phyloP scores from a whole-genome alignment of 2,797 vertebrate genomes.

The Parauchenoglanis punctatus region DNA sequence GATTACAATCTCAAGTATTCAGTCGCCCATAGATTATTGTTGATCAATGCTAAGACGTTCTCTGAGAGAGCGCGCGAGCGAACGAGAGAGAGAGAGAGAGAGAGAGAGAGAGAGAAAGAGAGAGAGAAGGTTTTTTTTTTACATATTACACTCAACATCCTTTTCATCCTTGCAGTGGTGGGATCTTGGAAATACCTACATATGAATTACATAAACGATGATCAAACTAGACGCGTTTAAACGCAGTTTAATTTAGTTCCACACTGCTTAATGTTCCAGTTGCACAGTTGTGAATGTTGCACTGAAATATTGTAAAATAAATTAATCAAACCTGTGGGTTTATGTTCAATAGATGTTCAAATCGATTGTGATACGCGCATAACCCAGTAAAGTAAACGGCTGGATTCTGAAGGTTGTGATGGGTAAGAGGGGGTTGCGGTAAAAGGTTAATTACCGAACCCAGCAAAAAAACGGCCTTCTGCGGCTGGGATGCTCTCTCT shows the following conservation, averaged over 20 bases:
- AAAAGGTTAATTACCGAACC: conserved; percentile 66
- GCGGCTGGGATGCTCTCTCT: conserved; percentile 16
- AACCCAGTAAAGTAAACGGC: conserved; percentile 49
- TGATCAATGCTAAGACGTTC: not conserved
- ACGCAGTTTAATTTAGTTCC: not conserved
- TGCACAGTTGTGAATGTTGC: too few relatives aligned
- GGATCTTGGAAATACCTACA: not conserved
- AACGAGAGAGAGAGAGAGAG: conserved; percentile 7
- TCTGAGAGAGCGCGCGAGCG: not conserved
- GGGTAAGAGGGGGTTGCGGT: conserved; percentile 32
- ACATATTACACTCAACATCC: not conserved
- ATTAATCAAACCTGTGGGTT: not conserved
- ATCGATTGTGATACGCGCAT: conserved; percentile 53
- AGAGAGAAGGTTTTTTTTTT: not conserved
- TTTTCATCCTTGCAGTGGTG: not conserved
- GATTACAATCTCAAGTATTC: conserved; percentile 47
- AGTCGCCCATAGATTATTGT: not conserved
- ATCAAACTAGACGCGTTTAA: not conserved
- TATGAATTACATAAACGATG: not conserved
- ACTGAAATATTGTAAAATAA: not conserved
- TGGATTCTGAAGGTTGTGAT: conserved; percentile 54
- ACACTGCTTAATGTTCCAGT: not conserved
- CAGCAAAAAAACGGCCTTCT: conserved; percentile 62
- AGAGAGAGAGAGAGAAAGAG: not conserved
- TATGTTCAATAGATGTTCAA: conserved; percentile 49